Evolutionary conservation across 2,113 vertebrate genomes (phyloP).

Genomic region (Cebidichthys violaceus): DNA sequence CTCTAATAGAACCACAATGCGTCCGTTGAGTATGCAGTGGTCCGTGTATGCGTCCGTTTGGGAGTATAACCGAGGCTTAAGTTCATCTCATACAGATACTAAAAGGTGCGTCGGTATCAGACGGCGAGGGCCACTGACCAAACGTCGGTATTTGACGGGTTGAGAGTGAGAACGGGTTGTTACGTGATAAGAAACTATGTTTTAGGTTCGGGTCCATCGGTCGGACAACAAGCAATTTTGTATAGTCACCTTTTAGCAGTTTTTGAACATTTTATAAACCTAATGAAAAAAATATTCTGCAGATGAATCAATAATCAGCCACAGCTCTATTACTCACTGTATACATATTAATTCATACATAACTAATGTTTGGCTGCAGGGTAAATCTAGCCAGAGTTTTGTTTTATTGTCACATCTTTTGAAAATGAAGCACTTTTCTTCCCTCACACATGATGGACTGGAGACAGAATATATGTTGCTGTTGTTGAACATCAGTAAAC

Average conservation of each 20-base stretch:
- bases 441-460: not conserved
- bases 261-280: not conserved
- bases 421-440: not conserved
- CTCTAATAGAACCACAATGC: too few species aligned
- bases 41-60: too few species aligned
- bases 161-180: too few species aligned
- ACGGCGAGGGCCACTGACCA: too few species aligned
- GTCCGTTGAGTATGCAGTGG: too few species aligned
- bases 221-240: not conserved
- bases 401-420: not conserved
- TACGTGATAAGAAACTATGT: too few species aligned
- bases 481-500: conserved; percentile 23
- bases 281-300: not conserved
- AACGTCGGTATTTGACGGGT: too few species aligned
- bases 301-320: not conserved
- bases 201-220: not conserved
- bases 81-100: too few species aligned
- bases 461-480: not conserved
- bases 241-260: not conserved
- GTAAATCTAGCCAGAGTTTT: not conserved
- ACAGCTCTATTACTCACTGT: not conserved
- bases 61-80: too few species aligned
- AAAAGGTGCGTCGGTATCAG: too few species aligned
- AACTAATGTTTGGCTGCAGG: not conserved
- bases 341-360: not conserved